These are phyloP conservation scores for Oreonectes daqikongensis DNA, from an alignment of 2,797 vertebrate genomes.

Conservation along the genomic window DNA sequence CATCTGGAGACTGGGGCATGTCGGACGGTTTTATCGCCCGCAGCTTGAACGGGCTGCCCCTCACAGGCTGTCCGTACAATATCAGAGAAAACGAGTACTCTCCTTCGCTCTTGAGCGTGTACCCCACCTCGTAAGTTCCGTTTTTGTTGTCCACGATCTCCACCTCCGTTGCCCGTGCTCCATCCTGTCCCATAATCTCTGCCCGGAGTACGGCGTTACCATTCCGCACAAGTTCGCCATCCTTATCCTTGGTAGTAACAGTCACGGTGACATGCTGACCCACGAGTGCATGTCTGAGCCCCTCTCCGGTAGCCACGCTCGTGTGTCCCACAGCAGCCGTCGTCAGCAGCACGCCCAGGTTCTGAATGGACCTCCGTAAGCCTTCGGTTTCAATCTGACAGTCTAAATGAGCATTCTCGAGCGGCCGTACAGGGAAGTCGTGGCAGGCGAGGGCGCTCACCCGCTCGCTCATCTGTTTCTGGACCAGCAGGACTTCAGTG, in stretches of 20 bases:
- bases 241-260: constrained; percentile 96
- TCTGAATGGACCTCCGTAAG: constrained; percentile 89
- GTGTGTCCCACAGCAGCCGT: constrained; percentile 89
- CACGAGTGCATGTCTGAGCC: constrained; percentile 87
- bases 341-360: constrained; percentile 88
- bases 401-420: constrained; percentile 91
- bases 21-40: constrained; percentile 85
- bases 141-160: constrained; percentile 93
- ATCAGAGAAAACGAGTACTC: constrained; percentile 84
- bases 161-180: constrained; percentile 67
- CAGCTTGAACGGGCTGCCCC: constrained; percentile 87
- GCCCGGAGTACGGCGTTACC: constrained; percentile 87
- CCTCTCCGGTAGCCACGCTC: constrained; percentile 91
- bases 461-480: constrained; percentile 94
- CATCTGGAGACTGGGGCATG: constrained; percentile 86
- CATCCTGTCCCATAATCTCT: constrained; percentile 79
- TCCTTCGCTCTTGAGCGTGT: constrained; percentile 83
- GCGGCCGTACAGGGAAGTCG: constrained; percentile 88
- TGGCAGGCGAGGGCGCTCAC: constrained; percentile 85
- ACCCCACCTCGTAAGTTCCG: constrained; percentile 92
- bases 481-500: constrained; percentile 87
- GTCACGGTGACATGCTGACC: constrained; percentile 89
- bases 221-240: constrained; percentile 87
- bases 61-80: constrained; percentile 88
- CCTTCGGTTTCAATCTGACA: constrained; percentile 90